Evolutionary conservation across 2,113 vertebrate genomes (phyloP).

Genomic region (Antennarius striatus): DNA sequence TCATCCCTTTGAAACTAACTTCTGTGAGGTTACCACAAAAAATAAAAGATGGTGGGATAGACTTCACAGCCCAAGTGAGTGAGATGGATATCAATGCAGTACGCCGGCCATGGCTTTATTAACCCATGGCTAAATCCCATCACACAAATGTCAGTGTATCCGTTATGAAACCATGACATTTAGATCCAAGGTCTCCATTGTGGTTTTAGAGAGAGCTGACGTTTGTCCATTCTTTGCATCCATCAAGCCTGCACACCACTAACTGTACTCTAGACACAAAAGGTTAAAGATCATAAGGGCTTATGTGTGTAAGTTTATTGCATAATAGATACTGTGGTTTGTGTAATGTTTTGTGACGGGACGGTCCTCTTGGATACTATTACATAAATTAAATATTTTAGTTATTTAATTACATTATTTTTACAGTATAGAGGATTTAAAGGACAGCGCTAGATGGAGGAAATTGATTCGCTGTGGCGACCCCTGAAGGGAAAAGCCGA

Average conservation of each 20-base stretch:
- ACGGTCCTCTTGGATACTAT: background rate
- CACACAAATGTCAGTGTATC: conserved; percentile 85
- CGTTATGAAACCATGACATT: conserved; percentile 85
- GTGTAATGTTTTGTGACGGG: background rate
- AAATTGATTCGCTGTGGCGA: too few relatives aligned
- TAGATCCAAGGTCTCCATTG: conserved; percentile 82
- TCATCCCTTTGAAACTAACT: conserved; percentile 72
- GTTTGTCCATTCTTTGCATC: conserved; percentile 78
- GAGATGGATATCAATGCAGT: conserved; percentile 78
- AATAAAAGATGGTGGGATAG: conserved; percentile 63
- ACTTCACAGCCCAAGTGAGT: conserved; percentile 72
- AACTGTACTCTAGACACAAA: conserved; percentile 54
- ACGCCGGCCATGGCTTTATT: conserved; percentile 75
- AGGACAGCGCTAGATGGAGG: too few relatives aligned
- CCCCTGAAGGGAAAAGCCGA: too few relatives aligned
- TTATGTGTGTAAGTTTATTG: conserved; percentile 41
- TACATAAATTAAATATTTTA: background rate
- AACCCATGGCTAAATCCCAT: conserved; percentile 83
- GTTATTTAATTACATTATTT: background rate
- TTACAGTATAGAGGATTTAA: too few relatives aligned
- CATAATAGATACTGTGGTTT: conserved; percentile 26
- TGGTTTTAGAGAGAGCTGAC: conserved; percentile 77
- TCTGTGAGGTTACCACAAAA: conserved; percentile 62
- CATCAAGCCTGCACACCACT: conserved; percentile 55
- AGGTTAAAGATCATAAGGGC: conserved; percentile 61